Evolutionary conservation across 2,797 vertebrate genomes (phyloP), one percentile per base, ranked within the genome.

Genomic region (Oceanodroma leucorhoa): DNA sequence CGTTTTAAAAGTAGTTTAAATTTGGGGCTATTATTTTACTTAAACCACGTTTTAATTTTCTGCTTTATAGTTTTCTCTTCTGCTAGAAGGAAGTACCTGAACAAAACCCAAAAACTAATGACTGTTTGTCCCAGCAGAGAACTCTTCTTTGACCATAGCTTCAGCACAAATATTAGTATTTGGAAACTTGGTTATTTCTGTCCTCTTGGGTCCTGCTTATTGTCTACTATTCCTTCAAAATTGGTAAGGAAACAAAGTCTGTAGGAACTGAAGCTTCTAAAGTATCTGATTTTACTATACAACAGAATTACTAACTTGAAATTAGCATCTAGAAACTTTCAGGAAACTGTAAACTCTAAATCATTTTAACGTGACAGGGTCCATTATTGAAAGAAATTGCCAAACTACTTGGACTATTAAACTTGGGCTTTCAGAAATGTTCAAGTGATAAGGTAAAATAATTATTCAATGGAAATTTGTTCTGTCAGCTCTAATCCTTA

Each of bases 361-460:
- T 9, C 19, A 32, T 46, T 87, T 91, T 57, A 87, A 75, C 45
- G 41, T 66, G 50, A 57, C 73, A 89, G 6, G 3, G 50, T 40
- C 16, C n/a, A n/a, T 46, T 14, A 89, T 1, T 11, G 16, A 54
- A 84, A 76, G 40, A 81, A 86, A 71, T 13, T 64, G 24, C 34
- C 34, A 67, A 69, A 61, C 22, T 82, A 50, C 50, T 69, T 54
- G 14, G 21, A n/a, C 66, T 78, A 79, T 69, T 58, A 79, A 81
- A 50, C 43, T 77, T 23, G 8, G 30, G 27, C 45, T 83, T 90
- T 67, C 67, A 91, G 36, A 83, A 91, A 27, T 38, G 57, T 62
- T 93, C 82, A 38, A 43, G 15, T 22, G 67, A 93, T 77, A 92
- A 93, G 12, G n/a, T 50, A 73, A 70, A 95, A 89, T 54, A 93